Conservation (phyloP, 2,113 vertebrate genomes). For the Ahaetulla prasina region DNA sequence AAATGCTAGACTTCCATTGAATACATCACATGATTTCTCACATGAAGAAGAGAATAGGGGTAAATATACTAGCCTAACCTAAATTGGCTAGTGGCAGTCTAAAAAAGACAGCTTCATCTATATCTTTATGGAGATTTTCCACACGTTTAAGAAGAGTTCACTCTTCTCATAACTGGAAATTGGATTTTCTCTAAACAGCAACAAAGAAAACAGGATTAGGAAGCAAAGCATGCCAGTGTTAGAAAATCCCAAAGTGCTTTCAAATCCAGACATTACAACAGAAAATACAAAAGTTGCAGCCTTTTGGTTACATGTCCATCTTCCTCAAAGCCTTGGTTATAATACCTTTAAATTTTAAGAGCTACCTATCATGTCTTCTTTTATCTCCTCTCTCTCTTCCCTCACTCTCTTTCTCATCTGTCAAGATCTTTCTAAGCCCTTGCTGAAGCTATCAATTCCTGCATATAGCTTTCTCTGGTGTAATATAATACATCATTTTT, state of each 20-base stretch:
- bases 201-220: background rate
- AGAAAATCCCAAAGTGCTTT: background rate
- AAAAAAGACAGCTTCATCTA: background rate
- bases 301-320: background rate
- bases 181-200: background rate
- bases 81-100: background rate
- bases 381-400: background rate
- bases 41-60: background rate
- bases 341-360: background rate
- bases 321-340: background rate
- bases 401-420: background rate
- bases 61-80: background rate
- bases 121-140: background rate
- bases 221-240: background rate
- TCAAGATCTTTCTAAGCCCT: background rate
- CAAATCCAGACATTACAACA: background rate
- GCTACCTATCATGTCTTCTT: background rate
- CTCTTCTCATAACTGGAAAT: background rate
- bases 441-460: background rate
- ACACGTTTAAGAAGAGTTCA: background rate
- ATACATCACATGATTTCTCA: background rate
- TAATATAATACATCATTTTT: background rate
- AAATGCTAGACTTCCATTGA: background rate
- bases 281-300: background rate
- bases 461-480: background rate